Evolutionary conservation across 2,888 invertebrate species (phyloP).

Genomic region (Apamea anceps): DNA sequence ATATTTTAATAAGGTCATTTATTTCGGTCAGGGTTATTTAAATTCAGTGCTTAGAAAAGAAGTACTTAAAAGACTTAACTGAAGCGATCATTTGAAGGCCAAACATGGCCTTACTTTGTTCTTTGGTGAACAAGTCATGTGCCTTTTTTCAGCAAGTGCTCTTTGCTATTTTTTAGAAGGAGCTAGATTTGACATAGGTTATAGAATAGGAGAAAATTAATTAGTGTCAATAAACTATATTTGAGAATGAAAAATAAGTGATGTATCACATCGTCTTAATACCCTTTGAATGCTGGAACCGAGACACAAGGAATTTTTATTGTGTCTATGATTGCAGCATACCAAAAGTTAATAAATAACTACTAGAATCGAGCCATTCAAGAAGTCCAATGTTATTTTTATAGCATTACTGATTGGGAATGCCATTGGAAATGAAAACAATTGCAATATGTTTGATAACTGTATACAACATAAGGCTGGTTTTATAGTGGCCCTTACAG

Average conservation of each 20-base stretch:
- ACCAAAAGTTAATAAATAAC: conserved; percentile 23
- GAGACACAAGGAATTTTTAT: conserved; percentile 7
- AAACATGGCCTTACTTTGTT: conserved; percentile 42
- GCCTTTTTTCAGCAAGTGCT: conserved; percentile 66
- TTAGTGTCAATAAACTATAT: conserved; percentile 9
- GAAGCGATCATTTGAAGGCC: conserved; percentile 59
- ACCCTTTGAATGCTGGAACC: conserved; percentile 6
- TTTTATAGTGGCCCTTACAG: conserved; percentile 2
- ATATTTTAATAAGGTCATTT: conserved; percentile 61
- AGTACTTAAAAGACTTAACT: conserved; percentile 62
- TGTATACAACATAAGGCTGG: conserved; percentile 7
- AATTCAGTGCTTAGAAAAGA: conserved; percentile 51
- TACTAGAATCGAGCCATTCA: conserved; percentile 33
- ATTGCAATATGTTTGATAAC: conserved; percentile 30
- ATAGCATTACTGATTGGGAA: conserved; percentile 42
- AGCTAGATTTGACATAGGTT: conserved; percentile 42
- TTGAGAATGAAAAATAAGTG: conserved; percentile 3
- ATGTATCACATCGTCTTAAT: not conserved
- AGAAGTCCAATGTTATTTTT: conserved; percentile 42
- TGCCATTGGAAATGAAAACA: conserved; percentile 38
- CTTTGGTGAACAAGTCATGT: conserved; percentile 60
- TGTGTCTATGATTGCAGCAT: conserved; percentile 19
- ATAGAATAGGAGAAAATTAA: conserved; percentile 47
- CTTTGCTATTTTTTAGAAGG: conserved; percentile 53
- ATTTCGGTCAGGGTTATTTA: conserved; percentile 68